Evolutionary conservation across 2,113 vertebrate species (phyloP), one percentile per base, ranked within the genome.

Genomic region (Gavia stellata): DNA sequence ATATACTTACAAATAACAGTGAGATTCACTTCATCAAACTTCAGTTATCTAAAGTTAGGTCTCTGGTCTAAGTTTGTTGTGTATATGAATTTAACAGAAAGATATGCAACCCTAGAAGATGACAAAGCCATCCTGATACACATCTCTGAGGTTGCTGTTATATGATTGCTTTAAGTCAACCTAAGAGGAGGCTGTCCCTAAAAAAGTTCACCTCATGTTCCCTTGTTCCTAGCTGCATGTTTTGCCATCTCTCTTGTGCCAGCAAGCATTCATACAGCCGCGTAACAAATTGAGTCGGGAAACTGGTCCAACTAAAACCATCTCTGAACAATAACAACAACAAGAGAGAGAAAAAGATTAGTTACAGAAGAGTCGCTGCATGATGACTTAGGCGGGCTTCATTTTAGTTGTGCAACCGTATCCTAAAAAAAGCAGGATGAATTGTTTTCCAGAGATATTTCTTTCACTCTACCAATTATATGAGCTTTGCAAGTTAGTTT

Each of bases 271-370:
- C 66, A 58, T 11, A 61, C 49, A 90, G 62, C 66, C 0, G n/a
- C 10, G 3, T 80, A 95, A 96, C 87, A 78, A 97, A 97, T 93
- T 12, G 14, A 79, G 81, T 49, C 2, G 0, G 67, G 70, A 91
- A 87, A 72, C 31, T 5, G 44, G 85, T 80, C 89, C 92, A 82
- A 42, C 44, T 50, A 40, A 94, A 96, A 75, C 44, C 73, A 85
- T 40, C 79, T 75, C 87, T 53, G 53, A 96, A 96, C 94, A 96
- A 94, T 93, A 85, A 80, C 92, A 89, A 77, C 4, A 10, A 52
- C 14, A 86, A 84, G 62, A 88, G 19, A 77, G 23, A 84, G 62
- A 85, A 65, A 89, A 85, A 75, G 65, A 94, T 70, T 61, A 87
- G 84, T 94, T 95, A 90, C 73, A 87, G 86, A 83, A 77, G 36